Evolutionary conservation across 2,797 vertebrate genomes (phyloP).

Genomic region (Florisuga fusca): DNA sequence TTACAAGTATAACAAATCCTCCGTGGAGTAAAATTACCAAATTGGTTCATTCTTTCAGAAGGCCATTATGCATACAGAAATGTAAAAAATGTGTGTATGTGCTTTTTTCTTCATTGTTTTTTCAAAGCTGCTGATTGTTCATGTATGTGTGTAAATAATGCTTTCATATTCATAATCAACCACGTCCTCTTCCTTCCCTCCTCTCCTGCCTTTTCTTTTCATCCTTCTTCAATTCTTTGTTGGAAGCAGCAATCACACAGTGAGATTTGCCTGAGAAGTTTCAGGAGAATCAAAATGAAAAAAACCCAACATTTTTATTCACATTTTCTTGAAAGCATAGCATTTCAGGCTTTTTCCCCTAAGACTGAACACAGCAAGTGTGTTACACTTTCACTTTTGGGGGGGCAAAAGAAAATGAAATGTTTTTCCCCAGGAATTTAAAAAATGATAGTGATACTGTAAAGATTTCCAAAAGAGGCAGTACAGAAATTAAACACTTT

Average conservation of each 20-base stretch:
- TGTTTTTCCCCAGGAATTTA: background rate
- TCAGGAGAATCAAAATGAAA: background rate
- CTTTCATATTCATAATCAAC: constrained; percentile 47
- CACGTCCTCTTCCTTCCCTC: constrained; percentile 29
- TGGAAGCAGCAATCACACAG: constrained; percentile 16
- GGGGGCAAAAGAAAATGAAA: background rate
- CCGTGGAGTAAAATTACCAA: constrained; percentile 33
- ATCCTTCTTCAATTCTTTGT: constrained; percentile 3
- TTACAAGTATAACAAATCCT: constrained; percentile 27
- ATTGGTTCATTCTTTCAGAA: constrained; percentile 21
- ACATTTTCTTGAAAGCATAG: background rate
- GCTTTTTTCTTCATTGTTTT: constrained; percentile 26
- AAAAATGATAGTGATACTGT: background rate
- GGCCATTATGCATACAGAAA: constrained; percentile 24
- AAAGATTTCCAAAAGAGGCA: background rate
- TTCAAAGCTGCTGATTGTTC: constrained; percentile 45
- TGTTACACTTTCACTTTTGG: no score
- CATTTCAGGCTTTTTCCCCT: background rate
- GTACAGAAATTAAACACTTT: background rate
- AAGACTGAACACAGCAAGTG: background rate
- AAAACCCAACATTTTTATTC: background rate
- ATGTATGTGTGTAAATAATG: constrained; percentile 41
- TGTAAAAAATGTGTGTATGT: background rate
- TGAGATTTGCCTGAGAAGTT: constrained; percentile 24
- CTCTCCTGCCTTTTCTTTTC: constrained; percentile 25